Conservation (phyloP, 2,113 vertebrate genomes). For the Amazona guildingii region DNA sequence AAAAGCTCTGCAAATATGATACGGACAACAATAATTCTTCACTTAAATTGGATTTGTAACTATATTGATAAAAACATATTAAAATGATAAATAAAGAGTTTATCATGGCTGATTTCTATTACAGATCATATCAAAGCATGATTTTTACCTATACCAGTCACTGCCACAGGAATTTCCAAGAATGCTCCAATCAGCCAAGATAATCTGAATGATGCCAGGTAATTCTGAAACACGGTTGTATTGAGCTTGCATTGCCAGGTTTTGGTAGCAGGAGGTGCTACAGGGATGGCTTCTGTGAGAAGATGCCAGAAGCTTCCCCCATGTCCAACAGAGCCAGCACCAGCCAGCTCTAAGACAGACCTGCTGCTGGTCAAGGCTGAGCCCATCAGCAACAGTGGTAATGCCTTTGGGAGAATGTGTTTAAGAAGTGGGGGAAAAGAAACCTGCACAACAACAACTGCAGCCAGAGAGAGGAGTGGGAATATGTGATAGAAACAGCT, state of each 20-base stretch:
- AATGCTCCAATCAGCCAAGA: not conserved
- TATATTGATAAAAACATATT: not conserved
- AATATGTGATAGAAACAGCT: not conserved
- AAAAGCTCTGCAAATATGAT: not conserved
- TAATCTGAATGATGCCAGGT: not conserved
- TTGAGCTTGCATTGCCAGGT: not conserved
- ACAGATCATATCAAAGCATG: not conserved
- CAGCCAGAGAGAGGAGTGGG: not conserved
- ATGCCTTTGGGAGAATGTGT: accelerated
- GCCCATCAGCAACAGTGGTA: accelerated
- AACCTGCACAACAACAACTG: accelerated
- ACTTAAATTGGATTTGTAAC: not conserved
- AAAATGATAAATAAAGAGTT: not conserved
- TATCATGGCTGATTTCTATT: not conserved
- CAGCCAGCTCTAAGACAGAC: accelerated
- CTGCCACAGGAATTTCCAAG: not conserved
- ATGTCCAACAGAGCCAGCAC: accelerated
- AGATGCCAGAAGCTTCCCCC: not conserved
- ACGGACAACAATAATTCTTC: accelerated
- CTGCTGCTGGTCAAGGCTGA: accelerated
- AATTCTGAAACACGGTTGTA: not conserved
- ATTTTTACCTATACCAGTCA: not conserved
- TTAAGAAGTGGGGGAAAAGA: not conserved
- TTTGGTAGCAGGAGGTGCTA: not conserved
- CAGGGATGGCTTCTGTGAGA: not conserved